phyloP scores from a whole-genome alignment of 2,113 vertebrate species.

The Pontoporia blainvillei region DNA sequence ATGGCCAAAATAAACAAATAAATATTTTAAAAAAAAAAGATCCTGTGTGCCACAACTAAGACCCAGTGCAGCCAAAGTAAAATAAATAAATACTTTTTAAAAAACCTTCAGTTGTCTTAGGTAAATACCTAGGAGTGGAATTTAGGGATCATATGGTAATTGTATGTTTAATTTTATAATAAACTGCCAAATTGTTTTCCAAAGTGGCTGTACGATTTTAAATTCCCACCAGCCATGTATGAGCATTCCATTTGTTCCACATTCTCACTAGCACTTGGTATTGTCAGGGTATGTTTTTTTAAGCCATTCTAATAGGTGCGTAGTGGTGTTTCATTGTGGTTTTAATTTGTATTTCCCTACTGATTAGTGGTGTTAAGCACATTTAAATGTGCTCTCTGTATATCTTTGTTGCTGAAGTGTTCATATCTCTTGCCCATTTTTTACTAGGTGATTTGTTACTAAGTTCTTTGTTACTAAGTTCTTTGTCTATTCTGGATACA shows the following conservation, averaged over 20 bases:
- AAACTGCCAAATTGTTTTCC: not conserved
- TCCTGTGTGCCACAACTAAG: too few relatives aligned
- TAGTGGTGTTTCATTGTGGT: not conserved
- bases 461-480: not conserved
- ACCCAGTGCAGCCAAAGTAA: too few relatives aligned
- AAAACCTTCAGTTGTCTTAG: not conserved
- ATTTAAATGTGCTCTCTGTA: not conserved
- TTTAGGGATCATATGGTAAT: not conserved
- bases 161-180: not conserved
- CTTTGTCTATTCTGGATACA: not conserved
- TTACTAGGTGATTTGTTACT: not conserved
- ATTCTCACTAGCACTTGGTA: not conserved
- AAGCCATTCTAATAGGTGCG: not conserved
- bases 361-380: not conserved
- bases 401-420: not conserved
- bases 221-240: not conserved
- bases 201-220: not conserved
- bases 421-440: not conserved
- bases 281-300: not conserved
- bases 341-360: slow-evolving; percentile 17
- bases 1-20: too few relatives aligned
- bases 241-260: not conserved
- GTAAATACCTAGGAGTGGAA: not conserved
- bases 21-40: too few relatives aligned
- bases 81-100: too few relatives aligned